Base-by-base conservation (phyloP, 1,140 invertebrate genomes). In the Drosophila nebulosa region DNA sequence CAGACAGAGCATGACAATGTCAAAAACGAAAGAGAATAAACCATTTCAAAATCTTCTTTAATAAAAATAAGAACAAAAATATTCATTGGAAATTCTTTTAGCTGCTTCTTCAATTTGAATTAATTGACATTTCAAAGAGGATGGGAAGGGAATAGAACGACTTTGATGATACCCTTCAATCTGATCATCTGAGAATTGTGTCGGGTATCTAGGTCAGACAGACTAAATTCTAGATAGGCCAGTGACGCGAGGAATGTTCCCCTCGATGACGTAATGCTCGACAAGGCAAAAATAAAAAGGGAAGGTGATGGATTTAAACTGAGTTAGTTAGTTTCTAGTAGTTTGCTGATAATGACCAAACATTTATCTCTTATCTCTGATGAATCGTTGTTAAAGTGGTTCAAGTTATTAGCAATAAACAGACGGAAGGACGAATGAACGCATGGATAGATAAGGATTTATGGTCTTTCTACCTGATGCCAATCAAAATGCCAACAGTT, bases 1-100 rank as follows among this genome's bases (percentile, higher is more conserved):
- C 42, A 57, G 58, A 64, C 67, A 59, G 42, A 58, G 59, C 73
- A 72, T 75, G 73, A 71, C 72, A 63, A 39, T 75, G 56, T 32
- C 10, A 35, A 18, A 59, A 63, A 59, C 27, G 4, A 64, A 35
- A 42, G 46, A 51, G 32, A 36, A 70, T 57, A 74, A 26, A 32
- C 14, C 51, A 24, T 18, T 26, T 42, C 21, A 66, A 52, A 64
- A 55, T 69, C 57, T 24, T 51, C 24, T 53, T 18, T 18, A 18
- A 18, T 42, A 42, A 42, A 42, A 9, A 21, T 7, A 39, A 39
- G 14, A 30, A 63, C 50, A 64, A 21, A 36, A 68, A 52, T 39
- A 36, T 69, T 55, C 66, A 39, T 50, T 36, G 12, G 24, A 69
- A 69, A 64, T 69, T 70, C 35, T 46, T 46, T 59, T 59, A 42